phyloP scores from a whole-genome alignment of 2,113 vertebrate genomes.

The Pantherophis guttatus region DNA sequence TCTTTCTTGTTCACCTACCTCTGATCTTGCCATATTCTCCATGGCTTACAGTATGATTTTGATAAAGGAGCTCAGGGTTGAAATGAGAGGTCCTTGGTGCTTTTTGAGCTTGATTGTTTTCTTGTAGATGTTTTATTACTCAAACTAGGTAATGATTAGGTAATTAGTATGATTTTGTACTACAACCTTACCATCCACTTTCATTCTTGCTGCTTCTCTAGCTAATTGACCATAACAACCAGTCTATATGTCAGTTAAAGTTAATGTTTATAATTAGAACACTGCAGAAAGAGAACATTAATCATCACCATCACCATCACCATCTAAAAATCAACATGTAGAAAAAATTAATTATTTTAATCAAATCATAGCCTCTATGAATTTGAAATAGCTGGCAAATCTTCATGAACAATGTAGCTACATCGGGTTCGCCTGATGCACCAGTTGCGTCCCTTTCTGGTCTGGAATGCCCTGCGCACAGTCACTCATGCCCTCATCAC shows the following conservation, averaged over 20 bases:
- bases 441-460: no score
- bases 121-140: neutral
- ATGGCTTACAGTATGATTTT: neutral
- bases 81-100: neutral
- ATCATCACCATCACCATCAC: neutral
- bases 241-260: neutral
- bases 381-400: neutral
- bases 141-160: neutral
- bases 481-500: no score
- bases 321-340: neutral
- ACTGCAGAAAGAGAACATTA: neutral
- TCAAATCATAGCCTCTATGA: neutral
- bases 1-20: neutral
- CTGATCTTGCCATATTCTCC: neutral
- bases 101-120: neutral
- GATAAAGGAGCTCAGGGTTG: neutral
- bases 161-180: neutral
- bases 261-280: neutral
- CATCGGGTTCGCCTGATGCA: no score
- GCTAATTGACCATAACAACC: neutral
- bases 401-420: neutral
- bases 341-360: neutral
- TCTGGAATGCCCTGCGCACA: no score
- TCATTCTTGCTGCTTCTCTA: neutral
- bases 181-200: neutral